Base-by-base conservation (phyloP, 2,888 invertebrate species). In the Nowickia ferox region DNA sequence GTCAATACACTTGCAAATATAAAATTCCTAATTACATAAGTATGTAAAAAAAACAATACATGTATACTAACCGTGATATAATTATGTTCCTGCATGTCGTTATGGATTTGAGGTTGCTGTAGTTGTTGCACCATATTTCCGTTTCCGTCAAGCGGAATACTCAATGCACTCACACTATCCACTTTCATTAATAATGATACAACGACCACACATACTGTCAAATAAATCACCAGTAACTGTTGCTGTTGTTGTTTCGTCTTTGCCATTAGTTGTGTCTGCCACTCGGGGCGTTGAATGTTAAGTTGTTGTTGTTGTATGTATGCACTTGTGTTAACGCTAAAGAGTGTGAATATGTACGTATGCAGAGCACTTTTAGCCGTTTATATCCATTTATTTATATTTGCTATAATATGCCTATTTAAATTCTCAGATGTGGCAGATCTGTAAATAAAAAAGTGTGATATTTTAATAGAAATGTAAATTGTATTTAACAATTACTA, bases 241-340 rank as follows among this genome's bases (percentile, higher is more conserved):
- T 77, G 63, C 42, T 65, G 68, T 68, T 79, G 69, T 71, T 75
- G 69, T 71, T 84, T 79, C 44, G 79, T 76, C 59, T 83, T 79
- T 71, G 86, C 86, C 86, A 86, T 86, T 86, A 86, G 79, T 86
- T 83, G 75, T 72, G 79, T 83, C 79, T 76, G 71, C 72, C 83
- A 76, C 79, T 83, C 66, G 71, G 53, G 83, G 79, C 82, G 55
- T 48, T 71, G 61, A 82, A 82, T 68, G 71, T 57, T 44, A 46
- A 57, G 57, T 74, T 78, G 53, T 61, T 72, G 40, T 55, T 53
- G n/a, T 38, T 66, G 10, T 42, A 5, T 10, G 40, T 59, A 5
- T 40, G 61, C 22, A 17, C 3, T n/a, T 61, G 5, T 61, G 30
- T 82, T 38, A 44, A 15, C 44, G 44, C 15, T 59, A 61, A 59